Conservation (phyloP, 2,888 invertebrate species). For the Deroplatys truncata region DNA sequence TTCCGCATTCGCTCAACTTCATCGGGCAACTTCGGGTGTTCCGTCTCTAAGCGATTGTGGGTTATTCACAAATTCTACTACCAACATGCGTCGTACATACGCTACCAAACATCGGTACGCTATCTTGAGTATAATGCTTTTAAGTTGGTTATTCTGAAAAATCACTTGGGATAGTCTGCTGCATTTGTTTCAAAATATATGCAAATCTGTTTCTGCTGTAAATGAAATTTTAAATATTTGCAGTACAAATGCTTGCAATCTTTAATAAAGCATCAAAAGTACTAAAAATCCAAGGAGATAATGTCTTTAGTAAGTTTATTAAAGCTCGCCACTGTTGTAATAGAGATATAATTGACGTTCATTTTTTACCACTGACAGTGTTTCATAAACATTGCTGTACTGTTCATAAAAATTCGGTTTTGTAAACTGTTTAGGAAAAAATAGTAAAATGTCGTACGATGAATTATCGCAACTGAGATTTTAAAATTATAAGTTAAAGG, state of each 20-base stretch:
- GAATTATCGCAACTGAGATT: no score
- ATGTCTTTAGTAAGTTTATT: neutral
- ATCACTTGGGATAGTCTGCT: neutral
- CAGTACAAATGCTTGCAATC: neutral
- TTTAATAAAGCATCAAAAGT: neutral
- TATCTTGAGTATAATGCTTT: neutral
- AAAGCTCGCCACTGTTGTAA: neutral
- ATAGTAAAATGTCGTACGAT: neutral
- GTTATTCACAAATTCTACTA: no score
- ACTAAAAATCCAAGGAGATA: neutral
- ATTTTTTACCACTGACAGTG: neutral
- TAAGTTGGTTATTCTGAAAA: neutral
- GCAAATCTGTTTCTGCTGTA: neutral
- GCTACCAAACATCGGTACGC: no score
- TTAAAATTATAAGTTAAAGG: no score
- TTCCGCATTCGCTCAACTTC: no score
- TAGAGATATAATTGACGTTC: neutral
- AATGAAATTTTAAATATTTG: neutral
- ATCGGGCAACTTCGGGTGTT: no score
- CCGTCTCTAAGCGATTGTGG: no score
- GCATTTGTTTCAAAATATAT: neutral
- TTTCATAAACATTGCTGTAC: neutral
- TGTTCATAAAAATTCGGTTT: neutral
- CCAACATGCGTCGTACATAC: no score
- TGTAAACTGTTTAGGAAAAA: neutral